These are phyloP conservation scores for Tenodera sinensis DNA, from an alignment of 2,888 invertebrate species.

Conservation along the genomic window DNA sequence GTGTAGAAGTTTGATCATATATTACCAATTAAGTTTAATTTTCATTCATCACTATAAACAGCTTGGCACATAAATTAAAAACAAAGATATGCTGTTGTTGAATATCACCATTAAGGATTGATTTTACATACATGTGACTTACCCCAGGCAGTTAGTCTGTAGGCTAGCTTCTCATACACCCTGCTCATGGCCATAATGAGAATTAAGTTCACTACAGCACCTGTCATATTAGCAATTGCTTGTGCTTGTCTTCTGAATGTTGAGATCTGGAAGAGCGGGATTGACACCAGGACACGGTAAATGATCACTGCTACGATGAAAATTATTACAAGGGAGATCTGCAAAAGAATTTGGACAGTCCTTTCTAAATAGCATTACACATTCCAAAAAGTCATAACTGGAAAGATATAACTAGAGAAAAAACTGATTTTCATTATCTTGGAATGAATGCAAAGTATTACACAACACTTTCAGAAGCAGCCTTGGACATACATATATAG, in stretches of 20 bases:
- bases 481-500: too few relatives aligned
- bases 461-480: neutral
- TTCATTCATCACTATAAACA: too few relatives aligned
- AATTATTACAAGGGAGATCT: constrained; percentile 53
- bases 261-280: constrained; percentile 50
- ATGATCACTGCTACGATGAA: constrained; percentile 56
- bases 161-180: constrained; percentile 53
- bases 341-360: constrained; percentile 32
- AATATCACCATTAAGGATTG: too few relatives aligned
- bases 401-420: too few relatives aligned
- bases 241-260: constrained; percentile 45
- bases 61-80: too few relatives aligned
- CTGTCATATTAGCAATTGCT: constrained; percentile 49
- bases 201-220: constrained; percentile 53
- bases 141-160: constrained; percentile 55
- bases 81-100: too few relatives aligned
- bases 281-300: constrained; percentile 52
- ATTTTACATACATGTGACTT: constrained; percentile 27
- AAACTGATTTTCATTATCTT: too few relatives aligned
- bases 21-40: too few relatives aligned
- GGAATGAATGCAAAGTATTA: too few relatives aligned
- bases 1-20: too few relatives aligned
- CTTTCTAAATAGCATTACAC: too few relatives aligned
- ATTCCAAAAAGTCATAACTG: too few relatives aligned
- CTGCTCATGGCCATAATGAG: constrained; percentile 53